Evolutionary conservation across 2,113 vertebrate genomes (phyloP).

Genomic region (Hippocampus zosterae): DNA sequence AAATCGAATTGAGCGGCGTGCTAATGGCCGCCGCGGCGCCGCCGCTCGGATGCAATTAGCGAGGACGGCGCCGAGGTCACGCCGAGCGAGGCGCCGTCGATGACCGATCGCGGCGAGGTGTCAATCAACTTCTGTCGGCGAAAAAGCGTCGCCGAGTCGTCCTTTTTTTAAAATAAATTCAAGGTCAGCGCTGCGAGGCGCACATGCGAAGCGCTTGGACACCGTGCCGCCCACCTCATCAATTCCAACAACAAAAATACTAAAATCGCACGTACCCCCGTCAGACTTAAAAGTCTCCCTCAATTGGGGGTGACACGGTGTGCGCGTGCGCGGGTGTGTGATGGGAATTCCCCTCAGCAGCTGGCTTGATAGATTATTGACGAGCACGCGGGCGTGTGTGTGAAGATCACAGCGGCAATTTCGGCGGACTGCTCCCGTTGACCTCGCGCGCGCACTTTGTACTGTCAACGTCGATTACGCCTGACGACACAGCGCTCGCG

Average conservation of each 20-base stretch:
- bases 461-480: slow-evolving; percentile 55
- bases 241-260: too few relatives aligned
- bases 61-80: not conserved
- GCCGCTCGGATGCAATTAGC: not conserved
- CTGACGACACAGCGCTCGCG: slow-evolving; percentile 12
- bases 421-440: slow-evolving; percentile 47
- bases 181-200: too few relatives aligned
- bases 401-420: slow-evolving; percentile 62
- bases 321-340: not conserved
- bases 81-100: not conserved
- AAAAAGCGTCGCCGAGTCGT: not conserved
- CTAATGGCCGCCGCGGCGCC: not conserved
- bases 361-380: slow-evolving; percentile 55
- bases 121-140: not conserved
- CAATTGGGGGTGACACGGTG: slow-evolving; percentile 22
- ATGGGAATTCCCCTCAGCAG: slow-evolving; percentile 34
- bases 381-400: slow-evolving; percentile 44
- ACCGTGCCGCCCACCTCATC: too few relatives aligned
- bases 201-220: too few relatives aligned
- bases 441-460: slow-evolving; percentile 54
- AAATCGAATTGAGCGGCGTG: not conserved
- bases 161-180: too few relatives aligned
- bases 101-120: not conserved
- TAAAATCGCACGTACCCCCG: too few relatives aligned
- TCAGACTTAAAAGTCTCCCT: not conserved